Evolutionary conservation across 2,797 vertebrate species (phyloP), one percentile per base, ranked within the genome.

Genomic region (Etheostoma nigrum): DNA sequence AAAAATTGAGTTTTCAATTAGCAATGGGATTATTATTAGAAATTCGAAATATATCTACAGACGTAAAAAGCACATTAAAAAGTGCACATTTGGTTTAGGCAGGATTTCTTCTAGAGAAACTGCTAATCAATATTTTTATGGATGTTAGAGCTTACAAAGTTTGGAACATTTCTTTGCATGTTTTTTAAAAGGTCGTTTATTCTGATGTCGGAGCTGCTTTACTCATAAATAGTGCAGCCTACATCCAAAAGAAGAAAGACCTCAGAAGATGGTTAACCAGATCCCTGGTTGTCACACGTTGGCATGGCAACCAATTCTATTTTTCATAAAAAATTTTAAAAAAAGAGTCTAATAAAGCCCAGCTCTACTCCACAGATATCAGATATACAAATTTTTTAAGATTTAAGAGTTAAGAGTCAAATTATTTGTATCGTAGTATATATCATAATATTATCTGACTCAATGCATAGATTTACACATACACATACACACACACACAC

Each of bases 261-360:
- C 69, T 59, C 49, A 30, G 75, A 85, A 65, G 71, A 79, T 47
- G 61, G 72, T 81, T 69, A 78, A 91, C 82, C 30, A 54, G 47
- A 86, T 76, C 71, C 60, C 84, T 68, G 83, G 83, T 87, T 90
- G 76, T 85, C 78, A 78, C 79, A 42, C 1, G 87, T 92, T 89
- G 87, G 64, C 86, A 84, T 89, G 36, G 90, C 82, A 92, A 93
- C 89, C 52, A 11, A 49, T 77, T 89, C 72, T 69, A 64, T 79
- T 79, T 88, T 82, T 79, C 72, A 78, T 73, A 75, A 1, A 23
- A 23, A 23, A 23, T 1, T 23, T 23, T 23, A 23, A 23, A 23
- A 23, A 23, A 23, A 23, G 21, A 23, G 21, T 23, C 21, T 23
- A 23, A 23, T 23, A 23, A 78, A 79, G 63, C 77, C 68, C 47